A percentile compares a stretch with the other conserved stretches of the same genome.
Conservation (phyloP, 53 echinoderm and acorn worm species). For the Stichopus horrens region DNA sequence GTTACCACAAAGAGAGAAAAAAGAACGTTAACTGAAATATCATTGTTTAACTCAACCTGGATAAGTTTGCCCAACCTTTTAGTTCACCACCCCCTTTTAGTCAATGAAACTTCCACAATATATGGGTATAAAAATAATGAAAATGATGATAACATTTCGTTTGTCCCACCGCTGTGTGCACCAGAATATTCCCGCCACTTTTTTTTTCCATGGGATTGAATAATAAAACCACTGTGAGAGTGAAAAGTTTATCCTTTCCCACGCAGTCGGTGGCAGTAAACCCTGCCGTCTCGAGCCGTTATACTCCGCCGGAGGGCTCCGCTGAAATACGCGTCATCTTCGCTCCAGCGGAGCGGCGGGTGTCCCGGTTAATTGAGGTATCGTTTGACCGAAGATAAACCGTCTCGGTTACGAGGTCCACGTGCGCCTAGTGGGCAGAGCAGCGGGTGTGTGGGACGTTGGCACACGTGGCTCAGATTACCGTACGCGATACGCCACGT, state of each 20-base stretch:
- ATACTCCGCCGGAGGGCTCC: conserved; percentile 45
- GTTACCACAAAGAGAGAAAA: neutral
- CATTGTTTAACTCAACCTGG: conserved; percentile 11
- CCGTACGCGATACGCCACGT: conserved; percentile 1
- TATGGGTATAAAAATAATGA: neutral
- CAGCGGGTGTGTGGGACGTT: conserved; percentile 38
- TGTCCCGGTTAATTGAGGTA: conserved; percentile 43
- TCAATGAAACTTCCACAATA: neutral
- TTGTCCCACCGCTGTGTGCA: conserved; percentile 26
- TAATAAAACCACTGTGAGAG: conserved; percentile 46
- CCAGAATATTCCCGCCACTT: conserved; percentile 45
- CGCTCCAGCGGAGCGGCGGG: conserved; percentile 30
- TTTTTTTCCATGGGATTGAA: conserved; percentile 20
- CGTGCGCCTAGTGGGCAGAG: conserved; percentile 27
- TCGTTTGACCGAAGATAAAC: conserved; percentile 34
- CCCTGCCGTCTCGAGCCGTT: conserved; percentile 32
- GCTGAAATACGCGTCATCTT: conserved; percentile 37
- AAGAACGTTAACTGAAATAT: neutral
- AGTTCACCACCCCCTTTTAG: neutral
- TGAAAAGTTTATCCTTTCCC: conserved; percentile 41
- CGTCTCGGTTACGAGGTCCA: conserved; percentile 27
- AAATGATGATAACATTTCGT: conserved; percentile 9
- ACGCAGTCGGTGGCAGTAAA: conserved; percentile 38
- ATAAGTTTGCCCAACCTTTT: conserved; percentile 1
- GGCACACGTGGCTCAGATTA: conserved; percentile 39